phyloP scores from a whole-genome alignment of 2,888 invertebrate genomes.

The Phorcus lineatus region DNA sequence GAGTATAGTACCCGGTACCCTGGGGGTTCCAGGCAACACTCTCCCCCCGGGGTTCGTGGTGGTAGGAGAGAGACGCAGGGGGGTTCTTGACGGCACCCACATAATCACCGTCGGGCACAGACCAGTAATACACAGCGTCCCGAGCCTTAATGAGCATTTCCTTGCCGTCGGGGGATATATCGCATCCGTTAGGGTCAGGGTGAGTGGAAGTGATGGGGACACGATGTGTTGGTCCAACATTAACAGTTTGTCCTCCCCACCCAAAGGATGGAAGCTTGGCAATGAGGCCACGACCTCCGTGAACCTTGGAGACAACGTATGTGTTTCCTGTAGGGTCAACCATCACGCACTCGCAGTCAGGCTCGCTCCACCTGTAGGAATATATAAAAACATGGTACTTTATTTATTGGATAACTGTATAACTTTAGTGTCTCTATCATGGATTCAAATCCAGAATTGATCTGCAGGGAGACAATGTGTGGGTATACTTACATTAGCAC shows the following conservation, averaged over 20 bases:
- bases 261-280: conserved; percentile 41
- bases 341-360: conserved; percentile 48
- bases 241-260: conserved; percentile 33
- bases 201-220: neutral
- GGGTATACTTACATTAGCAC: too few species aligned
- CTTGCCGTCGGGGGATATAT: conserved; percentile 36
- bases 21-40: conserved; percentile 8
- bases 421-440: too few species aligned
- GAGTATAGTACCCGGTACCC: conserved; percentile 26
- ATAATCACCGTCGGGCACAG: conserved; percentile 22
- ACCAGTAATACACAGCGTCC: conserved; percentile 13
- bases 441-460: too few species aligned
- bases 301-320: conserved; percentile 45
- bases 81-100: neutral
- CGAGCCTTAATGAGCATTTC: conserved; percentile 35
- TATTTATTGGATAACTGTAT: too few species aligned
- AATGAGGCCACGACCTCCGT: conserved; percentile 34
- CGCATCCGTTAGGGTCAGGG: conserved; percentile 30
- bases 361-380: conserved; percentile 43
- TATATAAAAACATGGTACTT: neutral
- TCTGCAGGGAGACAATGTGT: too few species aligned
- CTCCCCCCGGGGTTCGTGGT: conserved; percentile 13
- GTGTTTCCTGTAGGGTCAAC: conserved; percentile 44
- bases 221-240: neutral
- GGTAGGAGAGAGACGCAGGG: neutral